These are phyloP conservation scores for Mimas tiliae DNA, from an alignment of 2,888 invertebrate species.

Conservation along the genomic window DNA sequence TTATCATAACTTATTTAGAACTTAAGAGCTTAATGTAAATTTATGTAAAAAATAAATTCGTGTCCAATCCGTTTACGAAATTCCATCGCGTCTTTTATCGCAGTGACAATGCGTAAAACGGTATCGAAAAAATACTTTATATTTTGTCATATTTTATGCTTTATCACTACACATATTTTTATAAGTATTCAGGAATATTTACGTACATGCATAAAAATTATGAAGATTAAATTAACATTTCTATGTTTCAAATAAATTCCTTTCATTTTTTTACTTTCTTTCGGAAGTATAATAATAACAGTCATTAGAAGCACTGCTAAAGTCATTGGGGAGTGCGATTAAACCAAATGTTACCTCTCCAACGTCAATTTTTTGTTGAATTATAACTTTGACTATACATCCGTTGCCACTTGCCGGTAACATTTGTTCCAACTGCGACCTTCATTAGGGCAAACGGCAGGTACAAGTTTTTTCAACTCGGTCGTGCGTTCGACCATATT, in stretches of 20 bases:
- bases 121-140: not conserved
- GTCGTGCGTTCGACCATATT: slow-evolving; percentile 60
- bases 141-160: not conserved
- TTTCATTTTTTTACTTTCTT: not conserved
- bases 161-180: not conserved
- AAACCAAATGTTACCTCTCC: not conserved
- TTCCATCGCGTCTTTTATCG: not conserved
- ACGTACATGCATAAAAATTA: too few species aligned
- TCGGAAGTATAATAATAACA: not conserved
- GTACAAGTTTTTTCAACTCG: slow-evolving; percentile 72
- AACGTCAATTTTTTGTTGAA: slow-evolving; percentile 13
- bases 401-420: slow-evolving; percentile 50
- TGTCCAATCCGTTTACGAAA: not conserved
- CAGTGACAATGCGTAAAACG: not conserved
- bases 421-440: slow-evolving; percentile 61
- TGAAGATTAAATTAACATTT: too few species aligned
- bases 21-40: not conserved
- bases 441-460: slow-evolving; percentile 70
- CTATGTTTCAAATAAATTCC: not conserved
- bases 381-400: slow-evolving; percentile 42
- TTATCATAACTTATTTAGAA: slow-evolving; percentile 34
- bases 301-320: not conserved
- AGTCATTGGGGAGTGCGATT: not conserved
- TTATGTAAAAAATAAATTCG: not conserved
- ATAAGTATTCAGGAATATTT: too few species aligned